phyloP scores from a whole-genome alignment of 2,797 vertebrate species.

The Scyliorhinus canicula region DNA sequence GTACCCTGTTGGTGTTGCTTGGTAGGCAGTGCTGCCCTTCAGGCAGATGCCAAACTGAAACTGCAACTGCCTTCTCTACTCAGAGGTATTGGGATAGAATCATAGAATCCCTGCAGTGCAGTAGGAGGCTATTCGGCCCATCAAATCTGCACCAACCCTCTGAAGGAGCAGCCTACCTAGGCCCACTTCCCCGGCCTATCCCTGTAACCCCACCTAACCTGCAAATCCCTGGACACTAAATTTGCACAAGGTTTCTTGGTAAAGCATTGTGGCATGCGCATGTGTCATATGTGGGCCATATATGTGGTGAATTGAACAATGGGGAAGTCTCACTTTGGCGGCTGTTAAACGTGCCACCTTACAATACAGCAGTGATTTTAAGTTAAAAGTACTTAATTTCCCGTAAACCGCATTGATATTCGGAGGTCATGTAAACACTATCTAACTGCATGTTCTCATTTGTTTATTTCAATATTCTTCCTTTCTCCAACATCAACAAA shows the following conservation, averaged over 20 bases:
- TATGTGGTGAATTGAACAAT: neutral
- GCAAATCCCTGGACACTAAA: too few species aligned
- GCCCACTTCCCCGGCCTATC: too few species aligned
- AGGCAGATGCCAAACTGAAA: neutral
- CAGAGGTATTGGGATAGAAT: too few species aligned
- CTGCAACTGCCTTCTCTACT: neutral
- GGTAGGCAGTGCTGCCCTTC: neutral
- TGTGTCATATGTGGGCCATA: neutral
- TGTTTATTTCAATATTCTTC: neutral
- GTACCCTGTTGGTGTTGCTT: neutral
- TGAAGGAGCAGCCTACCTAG: too few species aligned
- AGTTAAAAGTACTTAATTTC: neutral
- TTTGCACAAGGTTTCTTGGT: neutral
- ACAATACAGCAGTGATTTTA: neutral
- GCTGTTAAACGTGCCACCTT: neutral
- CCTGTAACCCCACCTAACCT: too few species aligned
- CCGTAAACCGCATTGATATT: neutral
- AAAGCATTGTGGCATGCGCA: neutral
- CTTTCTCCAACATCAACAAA: neutral
- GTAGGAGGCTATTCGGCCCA: too few species aligned
- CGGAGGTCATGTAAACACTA: neutral
- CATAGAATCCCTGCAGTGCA: too few species aligned
- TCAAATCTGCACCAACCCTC: too few species aligned
- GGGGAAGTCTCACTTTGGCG: neutral
- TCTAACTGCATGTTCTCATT: too few species aligned